Evolutionary conservation across 2,888 invertebrate species (phyloP), one percentile per base, ranked within the genome.

Genomic region (Platycheirus rosarum): DNA sequence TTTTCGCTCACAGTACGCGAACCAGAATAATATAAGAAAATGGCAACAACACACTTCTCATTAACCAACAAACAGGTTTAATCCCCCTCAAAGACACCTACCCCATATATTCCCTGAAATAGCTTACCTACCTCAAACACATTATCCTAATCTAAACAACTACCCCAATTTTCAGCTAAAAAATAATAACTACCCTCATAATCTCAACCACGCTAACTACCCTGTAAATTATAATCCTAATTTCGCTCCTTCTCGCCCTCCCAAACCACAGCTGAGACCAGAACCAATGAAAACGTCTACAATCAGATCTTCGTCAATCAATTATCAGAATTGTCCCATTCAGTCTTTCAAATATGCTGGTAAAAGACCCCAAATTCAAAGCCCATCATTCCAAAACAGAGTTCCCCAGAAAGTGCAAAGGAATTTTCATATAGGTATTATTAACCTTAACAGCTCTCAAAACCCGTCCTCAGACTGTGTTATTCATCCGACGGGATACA

Each of bases 251-350:
- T 9, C 44, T 44, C 44, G 44, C 11, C 20, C 65, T 20, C 65
- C 74, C 13, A 66, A 49, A 8, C 75, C 75, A 1, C 44, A 75
- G 20, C 75, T 44, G 1, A 68, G 23, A 16, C 51, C 60, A 2
- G 75, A 75, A 13, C 53, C 68, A 4, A 75, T 68, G 62, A 62
- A 53, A 3, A 51, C 62, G 0, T 75, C 75, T 1, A 44, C 60
- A 8, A 60, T 60, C 13, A 68, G 35, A 8, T 32, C 74, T 3
- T 49, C 23, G 9, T 35, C 44, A 0, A n/a, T 68, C 2, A 53
- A 75, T n/a, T 60, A 75, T 13, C 51, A 68, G 13, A 75, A 75
- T 26, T 26, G 51, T 11, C 68, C 60, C 8, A 32, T 8, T 7
- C 42, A 57, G 8, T 44, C 51, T 3, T 60, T 68, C 8, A 68